phyloP scores from a whole-genome alignment of 2,797 vertebrate species.

The Macrochelys suwanniensis region DNA sequence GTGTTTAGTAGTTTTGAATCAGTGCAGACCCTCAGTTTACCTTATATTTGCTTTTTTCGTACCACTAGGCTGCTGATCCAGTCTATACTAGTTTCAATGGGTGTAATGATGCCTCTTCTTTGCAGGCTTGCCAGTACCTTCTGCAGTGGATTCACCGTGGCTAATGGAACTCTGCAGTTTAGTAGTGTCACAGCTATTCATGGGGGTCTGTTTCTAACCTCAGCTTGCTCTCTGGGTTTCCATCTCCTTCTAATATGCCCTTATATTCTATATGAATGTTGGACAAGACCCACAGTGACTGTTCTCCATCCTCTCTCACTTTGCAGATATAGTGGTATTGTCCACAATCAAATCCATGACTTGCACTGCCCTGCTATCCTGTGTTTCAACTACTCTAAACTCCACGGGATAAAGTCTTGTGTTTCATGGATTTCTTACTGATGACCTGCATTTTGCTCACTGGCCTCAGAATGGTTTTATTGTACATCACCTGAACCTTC shows the following conservation, averaged over 20 bases:
- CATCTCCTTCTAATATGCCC: not conserved
- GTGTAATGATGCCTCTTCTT: not conserved
- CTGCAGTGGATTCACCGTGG: not conserved
- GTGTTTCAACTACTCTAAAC: not conserved
- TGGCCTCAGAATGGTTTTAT: not conserved
- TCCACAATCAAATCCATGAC: not conserved
- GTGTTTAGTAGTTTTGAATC: not conserved
- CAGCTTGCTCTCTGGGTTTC: not conserved
- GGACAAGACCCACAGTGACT: not conserved
- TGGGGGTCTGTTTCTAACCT: not conserved
- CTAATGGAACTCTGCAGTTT: not conserved
- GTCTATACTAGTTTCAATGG: not conserved
- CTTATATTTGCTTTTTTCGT: not conserved
- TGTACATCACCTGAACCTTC: fast-evolving
- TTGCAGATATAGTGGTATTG: not conserved
- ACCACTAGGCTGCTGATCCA: not conserved
- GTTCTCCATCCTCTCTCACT: not conserved
- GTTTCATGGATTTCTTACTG: not conserved
- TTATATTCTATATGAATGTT: not conserved
- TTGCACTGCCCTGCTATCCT: not conserved
- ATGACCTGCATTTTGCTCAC: not conserved
- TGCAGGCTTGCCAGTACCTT: not conserved
- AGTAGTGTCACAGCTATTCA: not conserved
- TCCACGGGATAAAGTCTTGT: not conserved
- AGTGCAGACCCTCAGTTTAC: not conserved